A percentile compares a stretch with the other conserved stretches of the same genome.
Evolutionary conservation across 1,140 invertebrate species (phyloP).

Genomic region (Venturia canescens): DNA sequence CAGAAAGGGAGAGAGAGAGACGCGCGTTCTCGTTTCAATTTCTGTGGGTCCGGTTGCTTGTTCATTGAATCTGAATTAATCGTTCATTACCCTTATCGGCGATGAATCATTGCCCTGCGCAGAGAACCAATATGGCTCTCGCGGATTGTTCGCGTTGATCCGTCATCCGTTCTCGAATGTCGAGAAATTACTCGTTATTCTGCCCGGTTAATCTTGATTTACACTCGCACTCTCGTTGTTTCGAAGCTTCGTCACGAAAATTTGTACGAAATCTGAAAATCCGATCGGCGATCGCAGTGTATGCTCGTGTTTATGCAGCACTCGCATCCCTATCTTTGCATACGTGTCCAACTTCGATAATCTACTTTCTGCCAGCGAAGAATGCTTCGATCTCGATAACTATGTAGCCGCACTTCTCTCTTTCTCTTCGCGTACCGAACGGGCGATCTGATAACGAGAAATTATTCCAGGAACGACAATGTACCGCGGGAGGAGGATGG

Average conservation of each 20-base stretch:
- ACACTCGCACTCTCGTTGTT: not conserved
- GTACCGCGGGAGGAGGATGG: constrained; percentile 28
- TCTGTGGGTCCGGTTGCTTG: not conserved
- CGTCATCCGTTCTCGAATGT: not conserved
- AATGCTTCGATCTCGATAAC: constrained; percentile 46
- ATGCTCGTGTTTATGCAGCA: not conserved
- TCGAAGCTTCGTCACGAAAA: not conserved
- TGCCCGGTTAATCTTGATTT: too few relatives aligned
- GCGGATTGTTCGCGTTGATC: not conserved
- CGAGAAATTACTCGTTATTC: too few relatives aligned
- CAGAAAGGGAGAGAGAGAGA: too few relatives aligned
- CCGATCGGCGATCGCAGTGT: not conserved
- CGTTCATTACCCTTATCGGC: not conserved
- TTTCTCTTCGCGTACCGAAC: constrained; percentile 40
- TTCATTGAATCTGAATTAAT: not conserved
- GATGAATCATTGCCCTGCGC: not conserved
- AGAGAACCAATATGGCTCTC: not conserved
- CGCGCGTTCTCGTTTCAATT: not conserved
- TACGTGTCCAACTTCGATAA: constrained; percentile 26
- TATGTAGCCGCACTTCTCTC: not conserved
- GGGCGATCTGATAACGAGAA: constrained; percentile 53
- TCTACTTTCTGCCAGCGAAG: constrained; percentile 42
- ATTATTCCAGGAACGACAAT: constrained; percentile 49
- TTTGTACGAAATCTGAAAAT: not conserved
- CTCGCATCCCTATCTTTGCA: not conserved